phyloP scores from a whole-genome alignment of 2,113 vertebrate species.

The Alligator sinensis region DNA sequence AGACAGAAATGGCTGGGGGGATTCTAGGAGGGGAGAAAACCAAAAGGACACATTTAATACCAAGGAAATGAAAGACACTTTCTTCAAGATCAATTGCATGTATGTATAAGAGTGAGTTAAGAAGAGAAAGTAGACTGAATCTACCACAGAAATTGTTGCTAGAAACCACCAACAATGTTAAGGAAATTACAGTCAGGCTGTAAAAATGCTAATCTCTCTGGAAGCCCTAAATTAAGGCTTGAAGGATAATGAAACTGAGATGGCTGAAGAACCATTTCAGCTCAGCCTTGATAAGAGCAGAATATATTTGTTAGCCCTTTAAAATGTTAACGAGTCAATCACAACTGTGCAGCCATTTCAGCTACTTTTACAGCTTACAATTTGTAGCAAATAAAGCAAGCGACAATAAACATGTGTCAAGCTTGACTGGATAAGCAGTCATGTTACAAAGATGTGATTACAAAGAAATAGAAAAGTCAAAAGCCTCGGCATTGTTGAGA shows the following conservation, averaged over 20 bases:
- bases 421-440: background rate
- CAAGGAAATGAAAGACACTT: background rate
- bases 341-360: background rate
- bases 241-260: background rate
- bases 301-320: background rate
- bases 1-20: too few species aligned
- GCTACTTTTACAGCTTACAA: background rate
- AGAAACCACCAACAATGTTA: background rate
- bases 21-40: background rate
- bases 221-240: background rate
- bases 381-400: constrained; percentile 11
- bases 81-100: background rate
- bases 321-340: background rate
- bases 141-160: background rate
- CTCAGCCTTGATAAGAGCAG: background rate
- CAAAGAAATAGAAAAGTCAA: background rate
- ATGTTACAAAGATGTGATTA: background rate
- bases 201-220: constrained; percentile 3
- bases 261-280: background rate
- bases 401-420: background rate
- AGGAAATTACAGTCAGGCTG: background rate
- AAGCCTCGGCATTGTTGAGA: background rate
- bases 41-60: background rate
- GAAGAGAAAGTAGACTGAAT: background rate
- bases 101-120: background rate